Evolutionary conservation across 2,888 invertebrate genomes (phyloP), one percentile per base, ranked within the genome.

Genomic region (Harmothoe impar): DNA sequence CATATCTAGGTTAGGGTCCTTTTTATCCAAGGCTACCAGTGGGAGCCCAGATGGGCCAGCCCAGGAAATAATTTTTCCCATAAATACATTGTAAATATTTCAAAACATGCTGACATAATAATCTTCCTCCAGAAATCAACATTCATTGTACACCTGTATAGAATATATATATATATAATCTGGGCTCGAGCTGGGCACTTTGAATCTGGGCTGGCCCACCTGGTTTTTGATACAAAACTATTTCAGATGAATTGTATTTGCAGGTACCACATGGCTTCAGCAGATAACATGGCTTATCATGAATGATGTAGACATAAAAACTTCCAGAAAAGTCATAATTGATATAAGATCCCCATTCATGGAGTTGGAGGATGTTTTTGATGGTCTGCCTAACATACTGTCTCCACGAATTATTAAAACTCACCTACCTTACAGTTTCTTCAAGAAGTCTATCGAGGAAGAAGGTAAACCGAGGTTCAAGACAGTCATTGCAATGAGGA

Each of bases 251-350:
- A 43, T 62, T 62, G 3, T 62, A 62, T 12, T 91, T 92, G 0
- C 91, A 96, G 96, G 96, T 20, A 96, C 96, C 35, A 96, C 96
- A n/a, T 96, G 96, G 96, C 94, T 96, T 89, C 95, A 95, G 89
- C 96, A 96, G 92, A 94, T 96, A 23, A 93, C 95, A 0, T 96
- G 96, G 93, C 93, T 96, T 51, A 94, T 96, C 17, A 93, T 94
- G 93, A 94, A 95, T 91, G 94, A 95, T 84, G 96, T 95, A 15
- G 94, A 96, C 92, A 93, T 95, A 25, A 94, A 94, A 17, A 93
- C 91, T 23, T 94, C 95, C 23, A 92, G 92, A 62, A 92, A 93
- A 89, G 94, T 93, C 77, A 94, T 95, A 29, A 93, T 94, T 12
- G 94, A 94, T 35, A 35, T 17, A 25, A 51, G 89, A 10, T 52